Conservation (phyloP, 2,797 vertebrate genomes). For the Pantherophis alleghaniensis region DNA sequence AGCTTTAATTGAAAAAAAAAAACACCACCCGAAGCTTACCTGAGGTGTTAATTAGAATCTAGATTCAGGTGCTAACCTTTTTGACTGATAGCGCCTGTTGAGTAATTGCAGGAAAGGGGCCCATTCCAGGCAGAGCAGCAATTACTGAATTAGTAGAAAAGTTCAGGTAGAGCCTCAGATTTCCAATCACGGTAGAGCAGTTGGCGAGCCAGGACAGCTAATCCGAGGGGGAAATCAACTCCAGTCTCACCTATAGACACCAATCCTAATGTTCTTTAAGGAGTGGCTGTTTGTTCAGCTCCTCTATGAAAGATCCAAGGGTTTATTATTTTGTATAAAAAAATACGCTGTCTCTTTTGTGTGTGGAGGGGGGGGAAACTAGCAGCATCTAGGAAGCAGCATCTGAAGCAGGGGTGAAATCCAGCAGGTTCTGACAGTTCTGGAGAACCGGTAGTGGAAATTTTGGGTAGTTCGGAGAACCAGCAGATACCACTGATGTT, state of each 20-base stretch:
- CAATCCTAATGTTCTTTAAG: constrained; percentile 53
- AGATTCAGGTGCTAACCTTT: constrained; percentile 83
- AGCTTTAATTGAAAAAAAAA: constrained; percentile 76
- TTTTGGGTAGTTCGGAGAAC: too few relatives aligned
- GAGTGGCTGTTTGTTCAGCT: constrained; percentile 58
- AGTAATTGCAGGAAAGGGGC: constrained; percentile 81
- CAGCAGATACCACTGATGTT: too few relatives aligned
- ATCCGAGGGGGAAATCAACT: constrained; percentile 79
- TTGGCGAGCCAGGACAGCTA: constrained; percentile 87
- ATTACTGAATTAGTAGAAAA: constrained; percentile 98
- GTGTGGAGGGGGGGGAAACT: background rate
- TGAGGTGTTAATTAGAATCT: constrained; percentile 82
- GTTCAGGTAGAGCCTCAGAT: constrained; percentile 91
- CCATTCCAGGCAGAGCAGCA: constrained; percentile 85
- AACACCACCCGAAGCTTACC: constrained; percentile 58
- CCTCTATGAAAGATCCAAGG: constrained; percentile 19
- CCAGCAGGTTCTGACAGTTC: too few relatives aligned
- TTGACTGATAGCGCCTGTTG: constrained; percentile 75
- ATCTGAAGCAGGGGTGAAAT: too few relatives aligned
- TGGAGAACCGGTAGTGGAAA: too few relatives aligned
- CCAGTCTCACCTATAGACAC: constrained; percentile 71
- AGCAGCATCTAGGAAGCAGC: background rate
- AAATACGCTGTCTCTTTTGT: constrained; percentile 7
- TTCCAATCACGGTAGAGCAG: constrained; percentile 87
- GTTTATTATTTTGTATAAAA: background rate